Base-by-base conservation (phyloP, 1,140 invertebrate genomes). In the Solenopsis fugax region DNA sequence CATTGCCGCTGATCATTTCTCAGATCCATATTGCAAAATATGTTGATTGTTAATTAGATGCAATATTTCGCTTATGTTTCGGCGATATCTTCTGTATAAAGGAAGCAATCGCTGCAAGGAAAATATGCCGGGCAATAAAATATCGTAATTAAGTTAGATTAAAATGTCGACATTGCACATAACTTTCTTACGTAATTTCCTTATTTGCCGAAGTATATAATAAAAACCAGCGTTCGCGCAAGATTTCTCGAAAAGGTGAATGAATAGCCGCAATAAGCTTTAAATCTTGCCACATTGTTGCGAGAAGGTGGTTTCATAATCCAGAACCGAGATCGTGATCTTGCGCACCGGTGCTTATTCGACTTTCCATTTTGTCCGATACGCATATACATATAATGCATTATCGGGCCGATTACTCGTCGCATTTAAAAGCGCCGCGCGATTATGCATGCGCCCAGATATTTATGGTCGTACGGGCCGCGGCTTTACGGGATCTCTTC, bases 341-440 rank as follows among this genome's bases (percentile, higher is more conserved):
- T 90, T 82, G 84, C 34, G 37, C 58, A 65, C 18, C 71, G 60
- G 34, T 65, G 58, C 73, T 88, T 73, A 87, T 89, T 90, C 87
- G 76, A 91, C 90, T 91, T 91, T 91, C 87, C 90, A 87, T 90
- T 90, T 91, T 85, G 89, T 90, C 64, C 85, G 75, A 73, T 87
- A 87, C 64, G 16, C 21, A 12, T 85, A 48, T 48, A 58, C 37
- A 86, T 81, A 72, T 89, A 88, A 88, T 81, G 62, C 87, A 84
- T 90, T 90, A 85, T 58, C 76, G 82, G 18, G 58, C 21, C 29
- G 54, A 71, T 89, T 87, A 85, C 56, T 78, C 72, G 85, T 72
- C 60, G 85, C 75, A 82, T 65, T 90, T 90, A 82, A 84, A 84
- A 69, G 65, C 84, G 56, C 73, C 73, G 69, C 73, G 69, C 54